Evolutionary conservation across 1,140 invertebrate species (phyloP), one percentile per base, ranked within the genome.

Genomic region (Calephelis nemesis): DNA sequence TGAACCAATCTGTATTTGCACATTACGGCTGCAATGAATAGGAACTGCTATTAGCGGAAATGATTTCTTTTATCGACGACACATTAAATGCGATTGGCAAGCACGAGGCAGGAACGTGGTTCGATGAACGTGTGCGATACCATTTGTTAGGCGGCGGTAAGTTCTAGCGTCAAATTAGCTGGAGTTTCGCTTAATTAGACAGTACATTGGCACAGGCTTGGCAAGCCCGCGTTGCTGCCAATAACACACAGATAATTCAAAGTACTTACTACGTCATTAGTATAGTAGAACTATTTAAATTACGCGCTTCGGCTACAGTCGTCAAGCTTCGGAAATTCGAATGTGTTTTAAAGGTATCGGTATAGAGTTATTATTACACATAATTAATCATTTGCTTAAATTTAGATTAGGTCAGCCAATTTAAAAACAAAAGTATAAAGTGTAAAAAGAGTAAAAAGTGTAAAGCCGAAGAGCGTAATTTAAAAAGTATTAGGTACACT

Each of bases 71-170:
- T 87, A 84, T 84, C 79, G 63, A 71, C 52, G 74, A 68, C 74
- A 75, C 62, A 74, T 76, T 72, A 52, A 63, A 76, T 78, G 77
- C 77, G 79, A 78, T 80, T 63, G 71, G 75, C 72, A 67, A 74
- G 75, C 74, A 75, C 78, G 76, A 73, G 75, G 69, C 70, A 62
- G 63, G 50, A 74, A 87, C 83, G 83, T 82, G 82, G 81, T 50
- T 75, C 77, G 88, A 90, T 90, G 84, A 84, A 86, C 87, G 88
- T 89, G 85, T 89, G 81, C 83, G 88, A 91, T 91, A 91, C 84
- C 77, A 88, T 91, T 91, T 87, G 89, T 91, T 91, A 91, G 80
- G 80, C 80, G 79, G 78, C 78, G 74, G 78, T 74, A 70, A 76
- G 73, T 69, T 70, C 82, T 77, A 79, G 84, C 82, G 85, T 91